phyloP scores from a whole-genome alignment of 92 coral and sea anemone species.

The Bergia sp. region DNA sequence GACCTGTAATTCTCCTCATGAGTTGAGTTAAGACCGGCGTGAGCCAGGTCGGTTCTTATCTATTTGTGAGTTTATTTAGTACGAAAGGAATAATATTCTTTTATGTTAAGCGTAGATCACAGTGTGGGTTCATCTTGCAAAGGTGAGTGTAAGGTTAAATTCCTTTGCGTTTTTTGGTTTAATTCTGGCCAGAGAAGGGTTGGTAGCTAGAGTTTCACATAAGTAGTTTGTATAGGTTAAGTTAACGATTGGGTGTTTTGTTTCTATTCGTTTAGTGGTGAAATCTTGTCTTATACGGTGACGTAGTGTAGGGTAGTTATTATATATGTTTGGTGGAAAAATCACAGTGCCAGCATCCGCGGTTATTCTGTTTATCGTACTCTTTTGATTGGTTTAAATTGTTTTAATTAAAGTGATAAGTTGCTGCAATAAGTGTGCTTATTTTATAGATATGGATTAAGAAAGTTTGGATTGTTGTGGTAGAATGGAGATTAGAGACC shows the following conservation, averaged over 20 bases:
- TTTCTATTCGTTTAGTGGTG: conserved; percentile 2
- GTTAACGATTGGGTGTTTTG: neutral
- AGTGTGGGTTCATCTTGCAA: neutral
- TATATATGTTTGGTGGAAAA: neutral
- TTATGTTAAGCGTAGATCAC: neutral
- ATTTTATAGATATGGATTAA: neutral
- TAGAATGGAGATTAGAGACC: conserved; percentile 20
- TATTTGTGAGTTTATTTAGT: neutral
- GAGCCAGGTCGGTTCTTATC: conserved; percentile 30
- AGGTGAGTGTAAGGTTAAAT: neutral
- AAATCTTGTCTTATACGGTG: neutral
- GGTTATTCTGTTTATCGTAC: neutral
- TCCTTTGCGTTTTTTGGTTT: neutral
- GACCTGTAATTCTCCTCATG: neutral
- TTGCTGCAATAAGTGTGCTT: neutral
- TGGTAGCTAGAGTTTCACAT: neutral
- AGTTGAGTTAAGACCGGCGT: conserved; percentile 29
- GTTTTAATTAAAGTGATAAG: neutral
- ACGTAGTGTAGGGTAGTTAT: neutral
- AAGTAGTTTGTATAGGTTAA: neutral
- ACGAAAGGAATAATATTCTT: neutral
- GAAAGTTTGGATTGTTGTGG: neutral
- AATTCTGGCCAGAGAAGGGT: conserved; percentile 4
- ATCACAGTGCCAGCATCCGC: conserved; percentile 8
- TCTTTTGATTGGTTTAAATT: neutral